phyloP scores from a whole-genome alignment of 92 coral and sea anemone species.

The Siderastrea radians region DNA sequence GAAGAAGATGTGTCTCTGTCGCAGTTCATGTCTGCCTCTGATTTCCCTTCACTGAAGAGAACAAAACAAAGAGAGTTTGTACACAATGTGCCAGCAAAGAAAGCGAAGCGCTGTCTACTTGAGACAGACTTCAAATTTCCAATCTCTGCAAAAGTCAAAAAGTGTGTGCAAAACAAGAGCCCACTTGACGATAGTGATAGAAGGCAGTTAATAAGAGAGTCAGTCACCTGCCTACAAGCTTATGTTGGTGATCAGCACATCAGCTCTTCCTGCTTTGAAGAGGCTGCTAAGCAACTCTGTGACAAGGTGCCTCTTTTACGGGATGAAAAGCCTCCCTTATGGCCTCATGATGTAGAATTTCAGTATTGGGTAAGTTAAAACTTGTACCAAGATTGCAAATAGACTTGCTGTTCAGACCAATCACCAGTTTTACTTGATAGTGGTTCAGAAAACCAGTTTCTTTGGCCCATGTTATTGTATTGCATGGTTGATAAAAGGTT shows the following conservation, averaged over 20 bases:
- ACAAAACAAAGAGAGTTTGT: slow-evolving; percentile 2
- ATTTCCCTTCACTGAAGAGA: slow-evolving; percentile 16
- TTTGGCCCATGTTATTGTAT: background rate
- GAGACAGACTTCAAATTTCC: slow-evolving; percentile 26
- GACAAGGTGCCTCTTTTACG: slow-evolving; percentile 18
- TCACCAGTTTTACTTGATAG: background rate
- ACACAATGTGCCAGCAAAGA: background rate
- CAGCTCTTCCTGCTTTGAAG: background rate
- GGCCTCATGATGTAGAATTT: slow-evolving; percentile 13
- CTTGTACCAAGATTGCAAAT: slow-evolving; percentile 1
- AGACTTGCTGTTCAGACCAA: background rate
- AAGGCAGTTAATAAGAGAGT: slow-evolving; percentile 25
- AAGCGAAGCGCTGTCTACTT: background rate
- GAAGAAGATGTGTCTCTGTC: slow-evolving; percentile 20
- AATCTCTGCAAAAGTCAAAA: slow-evolving; percentile 8
- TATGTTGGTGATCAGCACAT: slow-evolving; percentile 33
- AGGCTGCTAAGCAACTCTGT: slow-evolving; percentile 20
- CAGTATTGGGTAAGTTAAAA: slow-evolving; percentile 32
- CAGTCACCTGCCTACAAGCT: slow-evolving; percentile 37
- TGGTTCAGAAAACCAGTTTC: background rate
- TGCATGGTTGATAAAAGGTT: background rate
- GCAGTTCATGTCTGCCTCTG: slow-evolving; percentile 16
- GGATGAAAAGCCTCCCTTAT: slow-evolving; percentile 37
- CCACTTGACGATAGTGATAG: slow-evolving; percentile 7
- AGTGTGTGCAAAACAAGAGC: slow-evolving; percentile 12